These are phyloP conservation scores for Drosophila tristis DNA, from an alignment of 1,140 invertebrate species.

Conservation along the genomic window DNA sequence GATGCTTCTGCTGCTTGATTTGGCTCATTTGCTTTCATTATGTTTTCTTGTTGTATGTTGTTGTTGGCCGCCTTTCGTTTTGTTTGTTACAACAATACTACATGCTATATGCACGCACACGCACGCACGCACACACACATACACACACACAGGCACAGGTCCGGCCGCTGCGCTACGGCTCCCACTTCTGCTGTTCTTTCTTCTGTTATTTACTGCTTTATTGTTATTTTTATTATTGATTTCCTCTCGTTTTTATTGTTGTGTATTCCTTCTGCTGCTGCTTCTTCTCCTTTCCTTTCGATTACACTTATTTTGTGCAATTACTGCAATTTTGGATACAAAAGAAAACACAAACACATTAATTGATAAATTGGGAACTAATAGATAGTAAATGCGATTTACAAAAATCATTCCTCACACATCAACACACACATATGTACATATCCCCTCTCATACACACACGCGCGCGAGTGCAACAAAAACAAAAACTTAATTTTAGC, in stretches of 20 bases:
- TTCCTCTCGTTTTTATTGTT: conserved; percentile 31
- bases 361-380: conserved; percentile 28
- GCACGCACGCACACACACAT: conserved; percentile 10
- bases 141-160: conserved; percentile 32
- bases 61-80: conserved; percentile 34
- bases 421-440: conserved; percentile 1
- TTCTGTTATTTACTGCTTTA: conserved; percentile 10
- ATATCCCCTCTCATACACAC: conserved; percentile 2
- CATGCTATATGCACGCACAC: conserved; percentile 13
- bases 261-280: conserved; percentile 6
- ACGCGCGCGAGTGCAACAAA: conserved; percentile 64
- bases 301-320: conserved; percentile 56
- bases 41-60: conserved; percentile 17
- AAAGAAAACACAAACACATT: conserved; percentile 34
- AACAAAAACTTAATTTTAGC: conserved; percentile 82
- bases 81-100: conserved; percentile 20
- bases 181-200: conserved; percentile 1
- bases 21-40: conserved; percentile 22
- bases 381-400: conserved; percentile 73
- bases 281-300: conserved; percentile 24
- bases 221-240: conserved; percentile 55
- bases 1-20: conserved; percentile 31
- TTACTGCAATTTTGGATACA: conserved; percentile 33
- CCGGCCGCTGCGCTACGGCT: conserved; percentile 27
- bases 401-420: conserved; percentile 52